These are phyloP conservation scores for Listronotus oregonensis DNA, from an alignment of 1,140 invertebrate species.

Conservation along the genomic window DNA sequence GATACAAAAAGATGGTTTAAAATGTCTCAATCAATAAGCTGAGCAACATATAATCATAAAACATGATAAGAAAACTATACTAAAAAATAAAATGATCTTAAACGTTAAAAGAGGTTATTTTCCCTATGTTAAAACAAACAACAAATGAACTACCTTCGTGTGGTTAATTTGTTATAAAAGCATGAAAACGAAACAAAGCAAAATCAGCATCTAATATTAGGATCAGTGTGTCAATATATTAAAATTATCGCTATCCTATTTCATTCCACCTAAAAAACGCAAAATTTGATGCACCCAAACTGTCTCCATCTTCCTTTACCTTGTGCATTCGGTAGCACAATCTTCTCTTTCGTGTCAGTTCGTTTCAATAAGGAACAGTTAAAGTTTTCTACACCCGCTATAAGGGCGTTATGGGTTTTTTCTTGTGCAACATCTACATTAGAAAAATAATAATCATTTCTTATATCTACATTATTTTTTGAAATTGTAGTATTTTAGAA, in stretches of 20 bases:
- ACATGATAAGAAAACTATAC: too few species aligned
- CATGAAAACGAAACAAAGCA: not conserved
- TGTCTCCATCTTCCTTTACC: conserved; percentile 60
- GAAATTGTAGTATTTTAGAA: too few species aligned
- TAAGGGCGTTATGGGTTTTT: conserved; percentile 72
- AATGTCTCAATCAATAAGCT: too few species aligned
- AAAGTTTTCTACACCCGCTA: conserved; percentile 76
- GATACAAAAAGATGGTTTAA: too few species aligned
- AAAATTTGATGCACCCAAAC: not conserved
- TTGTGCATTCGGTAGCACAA: conserved; percentile 77
- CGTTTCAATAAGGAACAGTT: conserved; percentile 71
- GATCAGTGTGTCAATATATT: not conserved
- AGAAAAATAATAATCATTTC: not conserved
- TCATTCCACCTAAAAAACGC: not conserved
- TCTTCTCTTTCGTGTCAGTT: conserved; percentile 79
- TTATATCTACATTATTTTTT: too few species aligned
- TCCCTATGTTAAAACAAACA: too few species aligned
- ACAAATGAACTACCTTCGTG: too few species aligned
- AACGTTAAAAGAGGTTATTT: too few species aligned
- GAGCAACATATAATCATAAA: too few species aligned
- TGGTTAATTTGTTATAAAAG: conserved; percentile 6
- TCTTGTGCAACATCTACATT: conserved; percentile 75
- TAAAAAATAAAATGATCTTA: too few species aligned
- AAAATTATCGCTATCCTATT: not conserved
- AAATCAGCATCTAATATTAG: not conserved